Conservation (phyloP, 2,888 invertebrate species). For the Cheilosia vernalis region DNA sequence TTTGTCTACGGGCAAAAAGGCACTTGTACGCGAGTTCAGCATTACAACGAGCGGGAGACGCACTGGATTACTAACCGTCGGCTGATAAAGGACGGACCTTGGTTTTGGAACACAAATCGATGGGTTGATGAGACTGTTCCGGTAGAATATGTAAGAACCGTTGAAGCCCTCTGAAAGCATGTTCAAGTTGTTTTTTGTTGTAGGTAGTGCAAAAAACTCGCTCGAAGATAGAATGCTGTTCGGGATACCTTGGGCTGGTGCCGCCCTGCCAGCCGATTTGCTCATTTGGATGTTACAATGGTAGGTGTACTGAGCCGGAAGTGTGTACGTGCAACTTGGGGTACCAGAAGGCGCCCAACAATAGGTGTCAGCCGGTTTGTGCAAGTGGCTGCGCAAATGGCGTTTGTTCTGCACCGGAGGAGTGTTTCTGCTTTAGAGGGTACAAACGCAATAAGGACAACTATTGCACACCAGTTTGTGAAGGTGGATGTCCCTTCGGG, state of each 20-base stretch:
- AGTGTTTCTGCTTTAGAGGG: not conserved
- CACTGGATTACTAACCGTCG: not conserved
- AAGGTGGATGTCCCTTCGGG: too few species aligned
- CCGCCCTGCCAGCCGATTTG: constrained; percentile 80
- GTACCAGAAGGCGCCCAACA: not conserved
- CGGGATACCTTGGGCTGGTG: constrained; percentile 73
- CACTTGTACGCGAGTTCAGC: not conserved
- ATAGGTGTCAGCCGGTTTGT: not conserved
- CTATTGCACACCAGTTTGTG: constrained; percentile 85
- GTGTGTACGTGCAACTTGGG: constrained; percentile 79
- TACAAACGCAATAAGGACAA: constrained; percentile 75
- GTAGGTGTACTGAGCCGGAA: constrained; percentile 82
- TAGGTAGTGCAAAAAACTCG: not conserved
- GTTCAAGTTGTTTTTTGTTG: not conserved
- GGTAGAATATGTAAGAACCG: constrained; percentile 9
- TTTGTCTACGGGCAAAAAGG: not conserved
- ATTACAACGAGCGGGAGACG: not conserved
- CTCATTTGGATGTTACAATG: constrained; percentile 81
- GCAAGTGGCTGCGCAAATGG: not conserved
- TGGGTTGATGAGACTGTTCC: not conserved
- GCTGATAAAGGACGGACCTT: not conserved
- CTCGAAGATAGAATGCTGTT: constrained; percentile 13
- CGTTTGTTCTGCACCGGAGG: not conserved
- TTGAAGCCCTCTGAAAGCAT: not conserved
- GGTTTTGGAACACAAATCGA: not conserved